Percentiles rank a stretch among this genome's conserved stretches.
These are phyloP conservation scores for Eubasilissa splendida DNA, from an alignment of 2,888 invertebrate genomes.

Conservation along the genomic window DNA sequence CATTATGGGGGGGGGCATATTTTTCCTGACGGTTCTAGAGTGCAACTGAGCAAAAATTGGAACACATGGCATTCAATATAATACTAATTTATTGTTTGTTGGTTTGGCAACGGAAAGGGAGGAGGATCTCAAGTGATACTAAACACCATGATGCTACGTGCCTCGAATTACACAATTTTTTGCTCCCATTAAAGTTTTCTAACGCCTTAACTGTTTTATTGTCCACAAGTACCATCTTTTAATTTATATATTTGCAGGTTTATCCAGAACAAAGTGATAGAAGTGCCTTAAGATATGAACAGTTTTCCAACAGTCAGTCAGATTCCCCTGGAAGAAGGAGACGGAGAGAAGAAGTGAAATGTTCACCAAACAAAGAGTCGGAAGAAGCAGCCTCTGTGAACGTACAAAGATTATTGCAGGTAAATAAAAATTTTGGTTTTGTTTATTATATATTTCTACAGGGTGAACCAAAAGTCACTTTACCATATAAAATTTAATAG, in stretches of 20 bases:
- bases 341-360: conserved; percentile 8
- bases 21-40: too few relatives aligned
- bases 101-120: too few relatives aligned
- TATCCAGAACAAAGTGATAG: conserved; percentile 6
- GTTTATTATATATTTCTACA: not conserved
- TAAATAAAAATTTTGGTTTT: not conserved
- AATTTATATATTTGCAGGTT: conserved; percentile 3
- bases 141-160: too few relatives aligned
- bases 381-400: not conserved
- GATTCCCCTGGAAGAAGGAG: not conserved
- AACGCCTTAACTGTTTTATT: too few relatives aligned
- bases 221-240: not conserved
- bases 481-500: too few relatives aligned
- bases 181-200: too few relatives aligned
- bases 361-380: conserved; percentile 7
- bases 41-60: too few relatives aligned
- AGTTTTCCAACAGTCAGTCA: not conserved
- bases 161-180: too few relatives aligned
- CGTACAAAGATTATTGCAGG: conserved; percentile 16
- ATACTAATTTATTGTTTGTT: too few relatives aligned
- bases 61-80: too few relatives aligned
- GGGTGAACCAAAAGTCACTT: not conserved
- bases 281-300: conserved; percentile 2
- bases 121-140: too few relatives aligned
- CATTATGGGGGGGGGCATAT: too few relatives aligned